Evolutionary conservation across 2,888 invertebrate genomes (phyloP).

Genomic region (Coenonympha glycerion): DNA sequence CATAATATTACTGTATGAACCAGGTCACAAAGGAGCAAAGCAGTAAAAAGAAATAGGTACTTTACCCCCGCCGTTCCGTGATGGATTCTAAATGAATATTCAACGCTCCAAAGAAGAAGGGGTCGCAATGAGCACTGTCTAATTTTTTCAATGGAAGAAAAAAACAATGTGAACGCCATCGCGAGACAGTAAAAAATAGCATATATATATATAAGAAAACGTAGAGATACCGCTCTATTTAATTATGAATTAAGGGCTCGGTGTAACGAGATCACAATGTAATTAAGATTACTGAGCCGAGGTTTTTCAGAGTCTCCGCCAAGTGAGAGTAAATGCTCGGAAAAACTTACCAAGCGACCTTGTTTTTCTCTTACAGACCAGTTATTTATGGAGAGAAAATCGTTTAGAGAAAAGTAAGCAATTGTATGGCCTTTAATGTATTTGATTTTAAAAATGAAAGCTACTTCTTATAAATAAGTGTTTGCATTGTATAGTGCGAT

Average conservation of each 20-base stretch:
- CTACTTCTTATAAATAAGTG: too few relatives aligned
- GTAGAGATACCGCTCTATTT: constrained; percentile 68
- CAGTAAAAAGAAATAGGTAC: constrained; percentile 48
- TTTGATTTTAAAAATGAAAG: background rate
- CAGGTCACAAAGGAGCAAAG: constrained; percentile 48
- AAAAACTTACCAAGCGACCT: constrained; percentile 43
- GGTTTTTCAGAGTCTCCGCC: constrained; percentile 58
- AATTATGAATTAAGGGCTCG: constrained; percentile 72
- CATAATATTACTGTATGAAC: constrained; percentile 27
- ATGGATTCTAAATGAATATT: constrained; percentile 73
- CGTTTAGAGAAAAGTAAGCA: constrained; percentile 6
- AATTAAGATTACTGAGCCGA: constrained; percentile 73
- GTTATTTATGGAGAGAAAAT: constrained; percentile 17
- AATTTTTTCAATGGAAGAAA: constrained; percentile 56
- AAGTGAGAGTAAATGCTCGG: constrained; percentile 60
- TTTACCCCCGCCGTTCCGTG: constrained; percentile 60
- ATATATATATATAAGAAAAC: constrained; percentile 72
- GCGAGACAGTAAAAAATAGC: constrained; percentile 64
- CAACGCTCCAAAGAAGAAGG: constrained; percentile 63
- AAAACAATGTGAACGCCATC: constrained; percentile 59
- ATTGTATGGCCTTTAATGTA: constrained; percentile 1
- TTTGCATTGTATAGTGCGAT: too few relatives aligned
- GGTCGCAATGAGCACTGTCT: constrained; percentile 55
- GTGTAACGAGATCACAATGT: constrained; percentile 74
- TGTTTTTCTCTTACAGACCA: constrained; percentile 29